These are phyloP conservation scores for Drosophila busckii DNA, from an alignment of 1,140 invertebrate genomes.

Conservation along the genomic window DNA sequence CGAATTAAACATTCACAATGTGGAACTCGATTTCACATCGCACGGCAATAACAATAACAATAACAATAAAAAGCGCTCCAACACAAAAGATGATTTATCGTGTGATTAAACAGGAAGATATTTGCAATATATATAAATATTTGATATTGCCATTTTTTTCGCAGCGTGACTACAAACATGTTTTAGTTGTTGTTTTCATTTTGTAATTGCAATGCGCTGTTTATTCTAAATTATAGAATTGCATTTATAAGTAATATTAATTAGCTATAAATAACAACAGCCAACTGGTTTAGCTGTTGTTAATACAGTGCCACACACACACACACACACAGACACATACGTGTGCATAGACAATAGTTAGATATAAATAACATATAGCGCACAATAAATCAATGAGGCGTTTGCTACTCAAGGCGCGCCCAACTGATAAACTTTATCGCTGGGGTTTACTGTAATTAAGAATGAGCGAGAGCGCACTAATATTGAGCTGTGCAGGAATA, in stretches of 20 bases:
- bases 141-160: constrained; percentile 14
- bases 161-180: constrained; percentile 67
- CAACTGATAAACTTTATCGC: constrained; percentile 69
- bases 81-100: constrained; percentile 71
- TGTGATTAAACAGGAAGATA: constrained; percentile 75
- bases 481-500: constrained; percentile 56
- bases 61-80: constrained; percentile 48
- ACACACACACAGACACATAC: constrained; percentile 33
- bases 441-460: constrained; percentile 71
- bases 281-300: constrained; percentile 17
- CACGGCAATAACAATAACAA: constrained; percentile 28
- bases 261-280: constrained; percentile 74
- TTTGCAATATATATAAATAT: constrained; percentile 33
- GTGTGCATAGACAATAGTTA: no score
- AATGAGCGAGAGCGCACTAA: constrained; percentile 58
- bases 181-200: constrained; percentile 28
- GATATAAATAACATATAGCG: constrained; percentile 71
- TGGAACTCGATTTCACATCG: constrained; percentile 61
- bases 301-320: constrained; percentile 20
- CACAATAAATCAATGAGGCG: constrained; percentile 64
- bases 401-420: neutral
- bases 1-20: constrained; percentile 41
- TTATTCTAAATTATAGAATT: constrained; percentile 72
- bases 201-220: constrained; percentile 40
- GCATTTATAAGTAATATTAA: constrained; percentile 77